Base-by-base conservation (phyloP, 37 sponge, comb jelly and placozoan species). In the Ephydatia muelleri region DNA sequence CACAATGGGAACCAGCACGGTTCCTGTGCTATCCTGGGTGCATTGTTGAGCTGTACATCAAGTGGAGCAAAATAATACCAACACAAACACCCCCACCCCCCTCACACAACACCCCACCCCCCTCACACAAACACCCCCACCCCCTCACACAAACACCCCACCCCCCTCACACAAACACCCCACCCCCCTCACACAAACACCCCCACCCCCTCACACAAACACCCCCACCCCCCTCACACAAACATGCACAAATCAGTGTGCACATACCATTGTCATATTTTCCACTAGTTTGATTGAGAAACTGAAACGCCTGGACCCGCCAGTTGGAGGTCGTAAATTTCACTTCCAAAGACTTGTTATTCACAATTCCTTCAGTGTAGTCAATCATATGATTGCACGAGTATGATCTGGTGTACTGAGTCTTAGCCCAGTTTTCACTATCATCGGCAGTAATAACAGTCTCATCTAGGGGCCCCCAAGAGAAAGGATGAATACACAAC, bases 221-320 rank as follows among this genome's bases (percentile, higher is more conserved):
- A n/a, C n/a, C n/a, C n/a, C n/a, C n/a, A n/a, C n/a, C n/a, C n/a
- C n/a, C n/a, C n/a, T n/a, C n/a, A n/a, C n/a, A n/a, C n/a, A n/a
- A n/a, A n/a, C n/a, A n/a, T n/a, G n/a, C n/a, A n/a, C n/a, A n/a
- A n/a, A n/a, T 57, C 19, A 57, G 19, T 57, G n/a, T 57, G 57
- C 57, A 57, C 9, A 21, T 75, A 89, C 90, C 75, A 8, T 64
- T 39, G 35, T 49, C 90, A 85, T 80, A 89, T 13, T 0, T 38
- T 28, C 68, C 68, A 68, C 3, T 49, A 11, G 47, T 43, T 43
- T 43, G 47, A 33, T 90, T 77, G 26, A 38, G 49, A 37, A 90
- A 90, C 31, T 85, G 72, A 43, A 90, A 90, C 0, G 82, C 90
- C 66, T 90, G 90, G 19, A 80, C 86, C 14, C 34, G 70, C 25